These are phyloP conservation scores for Novumbra hubbsi DNA, from an alignment of 2,797 vertebrate species.

Conservation along the genomic window DNA sequence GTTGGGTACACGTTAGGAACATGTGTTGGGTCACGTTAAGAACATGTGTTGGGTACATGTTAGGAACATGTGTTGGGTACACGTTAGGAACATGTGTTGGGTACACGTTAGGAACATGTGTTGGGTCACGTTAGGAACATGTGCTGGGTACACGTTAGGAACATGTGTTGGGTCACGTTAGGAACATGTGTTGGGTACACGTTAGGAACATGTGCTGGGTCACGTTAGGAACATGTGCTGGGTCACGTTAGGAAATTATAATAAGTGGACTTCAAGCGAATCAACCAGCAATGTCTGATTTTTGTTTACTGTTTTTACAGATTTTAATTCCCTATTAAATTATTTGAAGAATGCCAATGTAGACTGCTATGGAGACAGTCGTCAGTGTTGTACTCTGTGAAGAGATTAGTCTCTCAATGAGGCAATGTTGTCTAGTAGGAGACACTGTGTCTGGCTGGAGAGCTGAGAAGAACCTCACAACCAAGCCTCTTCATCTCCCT, in stretches of 20 bases:
- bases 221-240: background rate
- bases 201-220: too few species aligned
- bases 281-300: too few species aligned
- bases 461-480: slow-evolving; percentile 17
- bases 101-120: background rate
- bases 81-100: background rate
- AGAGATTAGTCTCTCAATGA: background rate
- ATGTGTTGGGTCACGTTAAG: background rate
- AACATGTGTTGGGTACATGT: background rate
- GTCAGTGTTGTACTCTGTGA: background rate
- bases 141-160: background rate
- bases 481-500: slow-evolving; percentile 11
- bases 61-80: background rate
- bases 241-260: background rate
- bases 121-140: background rate
- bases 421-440: slow-evolving; percentile 1
- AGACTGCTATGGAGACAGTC: background rate
- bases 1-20: background rate
- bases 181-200: background rate
- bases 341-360: background rate
- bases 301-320: background rate
- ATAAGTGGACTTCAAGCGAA: background rate
- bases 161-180: background rate
- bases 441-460: background rate
- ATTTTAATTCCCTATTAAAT: too few species aligned